Evolutionary conservation across 2,888 invertebrate species (phyloP), one percentile per base, ranked within the genome.

Genomic region (Pristionchus arcanus): DNA sequence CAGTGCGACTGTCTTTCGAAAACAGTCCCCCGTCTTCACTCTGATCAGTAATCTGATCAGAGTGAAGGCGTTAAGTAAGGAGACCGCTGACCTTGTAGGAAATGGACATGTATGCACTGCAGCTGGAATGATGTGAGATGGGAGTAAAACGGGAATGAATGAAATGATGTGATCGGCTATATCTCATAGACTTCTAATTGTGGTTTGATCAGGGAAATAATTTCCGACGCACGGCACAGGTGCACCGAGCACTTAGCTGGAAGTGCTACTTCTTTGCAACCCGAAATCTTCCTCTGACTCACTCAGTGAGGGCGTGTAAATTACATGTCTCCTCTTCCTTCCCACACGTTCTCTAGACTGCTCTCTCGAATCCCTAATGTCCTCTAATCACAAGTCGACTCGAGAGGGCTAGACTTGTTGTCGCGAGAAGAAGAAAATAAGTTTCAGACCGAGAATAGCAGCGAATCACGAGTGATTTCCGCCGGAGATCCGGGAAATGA

Each of bases 1-100:
- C 74, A 74, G 74, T 74, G 74, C 74, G 34, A 34, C 37, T 74
- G 74, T 74, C 74, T 74, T 74, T 74, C 74, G 74, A 74, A 74
- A 74, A 74, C 74, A 74, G 74, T 37, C 68, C 16, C 42, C 42
- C 42, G 9, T 13, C 63, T n/a, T 63, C 63, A 63, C 9, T 63
- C 9, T n/a, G 1, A 2, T 63, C n/a, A 63, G 25, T 63, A 63
- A 63, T 63, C 63, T 63, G n/a, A 63, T 63, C 63, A n/a, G 55
- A n/a, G n/a, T n/a, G n/a, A 55, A 55, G 63, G n/a, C 55, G 55
- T n/a, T 63, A 63, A n/a, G 63, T 63, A 63, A 9, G 55, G 11
- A 3, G 42, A 49, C 11, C 42, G 42, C 9, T 55, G 63, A 63
- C 21, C 63, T 63, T 21, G 63, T 63, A 21, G 63, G 25, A 21